Base-by-base conservation (phyloP, 2,797 vertebrate species). In the Fistularia tabacaria region DNA sequence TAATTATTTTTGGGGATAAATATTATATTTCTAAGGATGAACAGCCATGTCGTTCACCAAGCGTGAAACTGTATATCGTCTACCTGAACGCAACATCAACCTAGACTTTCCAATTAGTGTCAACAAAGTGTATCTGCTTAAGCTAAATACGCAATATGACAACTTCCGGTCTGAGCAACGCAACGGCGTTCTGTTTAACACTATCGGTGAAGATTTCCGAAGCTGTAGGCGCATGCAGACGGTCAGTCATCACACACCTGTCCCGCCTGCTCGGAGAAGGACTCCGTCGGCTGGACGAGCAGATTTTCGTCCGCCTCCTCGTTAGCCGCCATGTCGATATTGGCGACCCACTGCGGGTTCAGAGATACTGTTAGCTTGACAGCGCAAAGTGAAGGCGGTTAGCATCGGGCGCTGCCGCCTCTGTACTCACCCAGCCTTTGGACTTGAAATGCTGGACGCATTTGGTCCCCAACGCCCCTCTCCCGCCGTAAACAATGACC, bases 401-500 rank as follows among this genome's bases (percentile, higher is more conserved):
- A 71, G 74, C 76, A 38, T 46, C 6, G 15, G 45, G 10, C 4
- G 15, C 14, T 41, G 44, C 39, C 8, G 44, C 11, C 14, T 10
- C 6, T 8, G 6, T 15, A 66, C 83, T 93, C 77, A 98, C 96
- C 95, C 95, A 97, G 80, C 90, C 85, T 76, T 87, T 90, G 15
- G 93, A 85, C 63, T 82, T 93, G 71, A 98, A 94, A 60, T 90
- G 85, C 3, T 83, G 89, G 60, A 97, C 95, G 54, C 94, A 94
- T 9, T 84, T 87, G 0, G 93, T 91, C 38, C 96, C 96, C 76
- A 97, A 86, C 0, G 95, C 95, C 1, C 96, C 95, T 53, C 71
- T 82, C 2, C 96, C 96, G 0, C 95, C 96, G 40, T 97, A 98
- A 13, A 98, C 91, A 59, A 98, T 82, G 37, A 93, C 93, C 65